Evolutionary conservation across 2,113 vertebrate genomes (phyloP).

Genomic region (Archilochus colubris): DNA sequence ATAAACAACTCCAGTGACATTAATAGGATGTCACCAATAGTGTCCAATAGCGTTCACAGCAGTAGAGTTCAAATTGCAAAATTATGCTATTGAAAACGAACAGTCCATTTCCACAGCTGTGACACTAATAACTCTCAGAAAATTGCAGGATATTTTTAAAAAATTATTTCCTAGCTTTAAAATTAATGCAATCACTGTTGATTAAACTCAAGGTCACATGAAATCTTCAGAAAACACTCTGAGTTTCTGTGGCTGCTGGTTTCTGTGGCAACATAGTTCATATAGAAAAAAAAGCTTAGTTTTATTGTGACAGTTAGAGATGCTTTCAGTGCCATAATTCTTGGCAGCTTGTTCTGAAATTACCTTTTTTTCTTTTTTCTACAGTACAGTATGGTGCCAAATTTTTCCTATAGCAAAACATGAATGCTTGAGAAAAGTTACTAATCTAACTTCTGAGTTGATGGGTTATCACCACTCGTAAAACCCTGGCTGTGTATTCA

Average conservation of each 20-base stretch:
- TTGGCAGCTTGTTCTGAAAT: slow-evolving; percentile 28
- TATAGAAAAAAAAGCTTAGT: background rate
- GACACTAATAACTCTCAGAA: background rate
- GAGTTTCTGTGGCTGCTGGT: background rate
- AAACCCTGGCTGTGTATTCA: background rate
- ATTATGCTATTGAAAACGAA: background rate
- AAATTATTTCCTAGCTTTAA: background rate
- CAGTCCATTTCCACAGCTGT: background rate
- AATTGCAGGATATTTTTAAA: background rate
- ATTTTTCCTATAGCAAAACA: background rate
- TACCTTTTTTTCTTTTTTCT: background rate
- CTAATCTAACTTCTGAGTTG: background rate
- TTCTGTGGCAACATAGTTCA: slow-evolving; percentile 52
- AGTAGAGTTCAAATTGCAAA: background rate
- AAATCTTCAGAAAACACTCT: background rate
- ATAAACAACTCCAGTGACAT: background rate
- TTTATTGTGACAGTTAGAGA: slow-evolving; percentile 6
- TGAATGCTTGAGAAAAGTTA: background rate
- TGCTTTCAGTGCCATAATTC: background rate
- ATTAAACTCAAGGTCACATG: slow-evolving; percentile 7
- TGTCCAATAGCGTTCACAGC: background rate
- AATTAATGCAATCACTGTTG: background rate
- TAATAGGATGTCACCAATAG: background rate
- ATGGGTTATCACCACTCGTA: background rate
- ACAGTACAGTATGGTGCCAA: background rate